Percentiles rank a stretch among this genome's conserved stretches.
Conservation (phyloP, 1,140 invertebrate species). For the Tribolium castaneum region DNA sequence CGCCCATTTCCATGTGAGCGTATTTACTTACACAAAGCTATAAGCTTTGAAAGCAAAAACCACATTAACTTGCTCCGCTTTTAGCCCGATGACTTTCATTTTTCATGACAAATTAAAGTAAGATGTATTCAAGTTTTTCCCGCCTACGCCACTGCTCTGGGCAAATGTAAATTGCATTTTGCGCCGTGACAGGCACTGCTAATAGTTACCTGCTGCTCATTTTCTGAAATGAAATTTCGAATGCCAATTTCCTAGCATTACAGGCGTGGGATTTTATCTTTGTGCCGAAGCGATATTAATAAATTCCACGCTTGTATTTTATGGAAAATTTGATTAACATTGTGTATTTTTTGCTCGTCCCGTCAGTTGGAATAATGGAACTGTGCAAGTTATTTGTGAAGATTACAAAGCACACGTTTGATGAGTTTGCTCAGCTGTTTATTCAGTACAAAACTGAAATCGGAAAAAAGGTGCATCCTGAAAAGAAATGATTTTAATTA, state of each 20-base stretch:
- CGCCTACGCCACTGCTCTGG: neutral
- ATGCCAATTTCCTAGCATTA: neutral
- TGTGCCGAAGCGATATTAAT: conserved; percentile 4
- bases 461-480: conserved; percentile 9
- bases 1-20: neutral
- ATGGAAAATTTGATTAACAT: conserved; percentile 14
- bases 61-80: too few species aligned
- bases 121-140: too few species aligned
- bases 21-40: neutral
- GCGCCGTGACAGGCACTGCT: neutral
- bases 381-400: conserved; percentile 21
- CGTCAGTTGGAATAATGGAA: conserved; percentile 21
- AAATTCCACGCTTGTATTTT: conserved; percentile 13
- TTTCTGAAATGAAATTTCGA: neutral
- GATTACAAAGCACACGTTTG: conserved; percentile 19
- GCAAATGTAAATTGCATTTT: neutral
- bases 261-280: neutral
- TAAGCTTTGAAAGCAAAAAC: too few species aligned
- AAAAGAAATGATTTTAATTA: conserved; percentile 14
- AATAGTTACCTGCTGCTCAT: neutral
- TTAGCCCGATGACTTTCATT: too few species aligned
- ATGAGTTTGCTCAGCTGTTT: conserved; percentile 15
- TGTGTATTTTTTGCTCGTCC: neutral
- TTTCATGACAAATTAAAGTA: too few species aligned
- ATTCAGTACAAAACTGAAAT: neutral